Percentiles rank a stretch among this genome's conserved stretches.
Conservation (phyloP, 2,888 invertebrate species). For the Anarsia innoxiella region DNA sequence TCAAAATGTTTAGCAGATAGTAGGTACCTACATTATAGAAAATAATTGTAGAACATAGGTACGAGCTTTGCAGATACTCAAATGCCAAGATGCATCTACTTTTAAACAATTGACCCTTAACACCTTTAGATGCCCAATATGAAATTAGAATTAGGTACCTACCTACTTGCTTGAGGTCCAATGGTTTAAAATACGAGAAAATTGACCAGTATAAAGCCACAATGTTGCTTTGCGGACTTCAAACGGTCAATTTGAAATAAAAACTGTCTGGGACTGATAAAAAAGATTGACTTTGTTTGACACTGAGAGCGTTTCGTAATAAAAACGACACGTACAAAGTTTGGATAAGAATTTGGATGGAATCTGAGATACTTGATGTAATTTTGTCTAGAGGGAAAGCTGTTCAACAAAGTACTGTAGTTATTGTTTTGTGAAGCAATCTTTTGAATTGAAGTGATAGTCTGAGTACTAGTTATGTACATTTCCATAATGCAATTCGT, state of each 20-base stretch:
- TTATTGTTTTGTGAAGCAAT: conserved; percentile 2
- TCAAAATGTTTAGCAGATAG: too few species aligned
- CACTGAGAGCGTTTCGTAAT: conserved; percentile 1
- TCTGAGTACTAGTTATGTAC: conserved; percentile 40
- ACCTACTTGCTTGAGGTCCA: too few species aligned
- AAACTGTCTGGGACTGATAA: conserved; percentile 21
- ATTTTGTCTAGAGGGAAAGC: background rate
- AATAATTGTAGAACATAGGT: too few species aligned
- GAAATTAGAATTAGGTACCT: too few species aligned
- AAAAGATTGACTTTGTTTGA: conserved; percentile 14
- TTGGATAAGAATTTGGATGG: background rate
- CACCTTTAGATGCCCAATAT: too few species aligned
- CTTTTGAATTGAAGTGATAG: background rate
- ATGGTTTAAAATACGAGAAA: conserved; percentile 10
- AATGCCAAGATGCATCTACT: too few species aligned
- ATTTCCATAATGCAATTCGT: conserved; percentile 73
- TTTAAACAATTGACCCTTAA: too few species aligned
- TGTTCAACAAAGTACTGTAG: background rate
- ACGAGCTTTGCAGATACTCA: too few species aligned
- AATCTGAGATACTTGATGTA: background rate
- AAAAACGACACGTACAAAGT: conserved; percentile 2
- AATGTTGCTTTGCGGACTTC: conserved; percentile 15
- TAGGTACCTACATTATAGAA: too few species aligned
- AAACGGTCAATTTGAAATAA: conserved; percentile 23
- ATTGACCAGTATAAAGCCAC: conserved; percentile 20